Evolutionary conservation across 2,888 invertebrate genomes (phyloP), one percentile per base, ranked within the genome.

Genomic region (Chorisops tibialis): DNA sequence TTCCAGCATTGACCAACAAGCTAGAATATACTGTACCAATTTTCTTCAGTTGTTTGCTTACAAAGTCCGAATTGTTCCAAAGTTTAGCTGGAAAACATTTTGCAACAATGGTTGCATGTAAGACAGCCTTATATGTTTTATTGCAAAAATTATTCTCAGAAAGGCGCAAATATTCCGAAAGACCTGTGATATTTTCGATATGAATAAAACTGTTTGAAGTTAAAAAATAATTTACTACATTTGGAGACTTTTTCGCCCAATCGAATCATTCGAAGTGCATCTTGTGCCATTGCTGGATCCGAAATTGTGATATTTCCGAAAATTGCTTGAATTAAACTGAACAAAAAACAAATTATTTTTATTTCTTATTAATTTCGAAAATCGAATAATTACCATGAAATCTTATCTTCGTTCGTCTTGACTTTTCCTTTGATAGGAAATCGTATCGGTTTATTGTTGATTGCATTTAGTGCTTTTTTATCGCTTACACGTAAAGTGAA

Each of bases 41-140:
- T 48, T 87, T 87, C 61, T 82, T 83, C 50, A 92, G 75, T 72
- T 91, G 91, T 69, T 84, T 83, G 63, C 85, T 80, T 19, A 91
- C 82, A 72, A 81, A 86, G 1, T 76, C 76, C 0, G 89, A 88
- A 73, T 89, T 85, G 71, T 90, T 89, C 91, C 92, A 92, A 45
- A 91, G 75, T 68, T 82, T 82, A 0, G 86, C 82, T 24, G 78
- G 70, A 65, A 89, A 80, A 70, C 89, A 87, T 78, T 91, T 89
- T 5, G 82, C 78, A 59, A 91, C 78, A 24, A 83, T 76, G 19
- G 85, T 74, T 0, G 87, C 77, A 74, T 83, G 85, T 4, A 86
- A 71, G 12, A 87, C 75, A 0, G 84, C 81, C 59, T 76, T 75
- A 74, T 79, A 87, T 69, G 78, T 76, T 56, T 74, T 71, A 0